Evolutionary conservation across 2,797 vertebrate species (phyloP).

Genomic region (Squalus acanthias): DNA sequence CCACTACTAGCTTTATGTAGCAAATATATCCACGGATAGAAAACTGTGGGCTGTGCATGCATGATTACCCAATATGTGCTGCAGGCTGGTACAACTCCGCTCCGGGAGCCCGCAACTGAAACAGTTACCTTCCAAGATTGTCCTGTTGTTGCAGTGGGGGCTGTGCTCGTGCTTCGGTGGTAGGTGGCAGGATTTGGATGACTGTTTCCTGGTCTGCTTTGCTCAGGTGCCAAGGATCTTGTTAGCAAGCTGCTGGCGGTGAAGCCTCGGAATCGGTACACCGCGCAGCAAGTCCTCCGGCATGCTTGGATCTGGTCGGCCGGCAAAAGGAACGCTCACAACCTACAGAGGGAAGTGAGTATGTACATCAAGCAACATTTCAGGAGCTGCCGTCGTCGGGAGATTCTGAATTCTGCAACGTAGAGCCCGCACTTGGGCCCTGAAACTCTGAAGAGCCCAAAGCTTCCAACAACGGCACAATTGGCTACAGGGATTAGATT

Average conservation of each 20-base stretch:
- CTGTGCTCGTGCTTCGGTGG: background rate
- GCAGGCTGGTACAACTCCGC: background rate
- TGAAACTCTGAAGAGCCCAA: background rate
- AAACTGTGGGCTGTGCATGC: too few species aligned
- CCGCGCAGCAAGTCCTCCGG: slow-evolving; percentile 73
- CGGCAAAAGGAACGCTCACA: slow-evolving; percentile 55
- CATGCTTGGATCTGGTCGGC: slow-evolving; percentile 79
- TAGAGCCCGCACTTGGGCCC: background rate
- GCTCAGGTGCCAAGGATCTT: slow-evolving; percentile 79
- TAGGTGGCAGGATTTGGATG: background rate
- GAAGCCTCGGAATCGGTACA: slow-evolving; percentile 74
- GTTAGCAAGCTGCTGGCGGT: slow-evolving; percentile 77
- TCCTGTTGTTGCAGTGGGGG: background rate
- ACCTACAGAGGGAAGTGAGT: slow-evolving; percentile 56
- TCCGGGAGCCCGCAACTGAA: background rate
- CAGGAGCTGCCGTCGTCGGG: slow-evolving; percentile 50
- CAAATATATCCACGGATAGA: too few species aligned
- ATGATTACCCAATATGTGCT: background rate
- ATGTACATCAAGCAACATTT: slow-evolving; percentile 53
- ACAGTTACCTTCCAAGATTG: background rate
- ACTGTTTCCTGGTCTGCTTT: background rate
- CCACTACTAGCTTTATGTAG: too few species aligned
- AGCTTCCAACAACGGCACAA: background rate
- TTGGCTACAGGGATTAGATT: background rate
- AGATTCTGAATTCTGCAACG: slow-evolving; percentile 29